These are phyloP conservation scores for Tetheella fluctuosa DNA, from an alignment of 2,888 invertebrate species.

Conservation along the genomic window DNA sequence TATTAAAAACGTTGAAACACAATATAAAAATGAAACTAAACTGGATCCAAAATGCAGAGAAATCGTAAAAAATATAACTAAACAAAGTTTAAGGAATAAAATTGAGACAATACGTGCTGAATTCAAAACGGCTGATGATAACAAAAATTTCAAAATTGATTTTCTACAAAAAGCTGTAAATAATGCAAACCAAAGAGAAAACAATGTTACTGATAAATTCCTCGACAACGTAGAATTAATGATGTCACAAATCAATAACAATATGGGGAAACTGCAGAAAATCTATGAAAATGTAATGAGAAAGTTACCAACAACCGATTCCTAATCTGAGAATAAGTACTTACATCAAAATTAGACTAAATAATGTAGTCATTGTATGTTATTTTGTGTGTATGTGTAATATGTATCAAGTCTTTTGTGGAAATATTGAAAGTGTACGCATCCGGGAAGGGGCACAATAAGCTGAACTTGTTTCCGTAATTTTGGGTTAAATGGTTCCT, in stretches of 20 bases:
- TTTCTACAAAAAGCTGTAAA: constrained; percentile 26
- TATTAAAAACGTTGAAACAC: constrained; percentile 10
- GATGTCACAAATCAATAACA: constrained; percentile 39
- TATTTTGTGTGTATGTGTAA: background rate
- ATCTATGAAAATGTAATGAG: constrained; percentile 37
- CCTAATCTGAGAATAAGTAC: background rate
- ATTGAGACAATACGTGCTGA: constrained; percentile 19
- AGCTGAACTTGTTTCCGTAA: too few species aligned
- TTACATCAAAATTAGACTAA: background rate
- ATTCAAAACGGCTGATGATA: constrained; percentile 18
- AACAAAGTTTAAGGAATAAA: constrained; percentile 5
- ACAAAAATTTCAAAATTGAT: constrained; percentile 24
- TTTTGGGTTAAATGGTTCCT: too few species aligned
- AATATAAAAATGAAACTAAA: constrained; percentile 7
- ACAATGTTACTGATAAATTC: constrained; percentile 45
- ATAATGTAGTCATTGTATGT: background rate
- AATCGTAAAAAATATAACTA: background rate
- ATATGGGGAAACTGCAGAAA: constrained; percentile 39
- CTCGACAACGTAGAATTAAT: constrained; percentile 44
- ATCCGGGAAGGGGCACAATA: too few species aligned
- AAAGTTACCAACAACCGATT: constrained; percentile 33
- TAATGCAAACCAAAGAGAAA: constrained; percentile 36
- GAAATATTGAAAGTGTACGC: too few species aligned
- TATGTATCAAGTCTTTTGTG: too few species aligned
- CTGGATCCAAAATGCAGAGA: background rate